phyloP scores from a whole-genome alignment of 2,797 vertebrate species.

The Carcharodon carcharias region DNA sequence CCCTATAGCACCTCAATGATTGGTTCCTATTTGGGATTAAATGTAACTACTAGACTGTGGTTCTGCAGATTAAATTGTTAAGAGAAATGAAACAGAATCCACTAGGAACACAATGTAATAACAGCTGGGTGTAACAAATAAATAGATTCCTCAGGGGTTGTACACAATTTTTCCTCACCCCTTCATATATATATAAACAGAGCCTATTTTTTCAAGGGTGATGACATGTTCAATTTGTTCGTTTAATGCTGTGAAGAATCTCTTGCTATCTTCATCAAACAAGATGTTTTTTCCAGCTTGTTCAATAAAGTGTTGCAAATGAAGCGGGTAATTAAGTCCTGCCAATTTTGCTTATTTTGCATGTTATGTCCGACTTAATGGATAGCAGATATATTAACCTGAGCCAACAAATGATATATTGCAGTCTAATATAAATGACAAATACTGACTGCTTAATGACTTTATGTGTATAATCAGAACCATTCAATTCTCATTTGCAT shows the following conservation, averaged over 20 bases:
- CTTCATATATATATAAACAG: background rate
- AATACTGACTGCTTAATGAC: background rate
- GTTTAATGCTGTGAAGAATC: background rate
- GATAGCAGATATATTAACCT: background rate
- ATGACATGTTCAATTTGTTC: conserved; percentile 27
- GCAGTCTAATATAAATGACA: conserved; percentile 6
- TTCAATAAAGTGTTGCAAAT: conserved; percentile 17
- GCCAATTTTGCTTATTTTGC: conserved; percentile 16
- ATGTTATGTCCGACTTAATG: background rate
- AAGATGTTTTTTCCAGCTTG: background rate
- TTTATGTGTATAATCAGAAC: background rate
- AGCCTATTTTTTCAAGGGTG: background rate
- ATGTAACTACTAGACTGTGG: background rate
- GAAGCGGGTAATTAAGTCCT: background rate
- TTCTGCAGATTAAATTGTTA: background rate
- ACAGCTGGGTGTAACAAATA: background rate
- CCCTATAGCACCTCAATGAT: background rate
- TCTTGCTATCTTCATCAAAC: background rate
- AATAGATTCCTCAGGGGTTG: background rate
- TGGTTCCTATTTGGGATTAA: background rate
- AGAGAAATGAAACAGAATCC: background rate
- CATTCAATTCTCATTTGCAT: background rate
- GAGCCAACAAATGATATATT: background rate
- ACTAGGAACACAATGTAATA: background rate
- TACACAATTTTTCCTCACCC: background rate